Conservation (phyloP, 2,888 invertebrate species). For the Leptinotarsa tumamoca region DNA sequence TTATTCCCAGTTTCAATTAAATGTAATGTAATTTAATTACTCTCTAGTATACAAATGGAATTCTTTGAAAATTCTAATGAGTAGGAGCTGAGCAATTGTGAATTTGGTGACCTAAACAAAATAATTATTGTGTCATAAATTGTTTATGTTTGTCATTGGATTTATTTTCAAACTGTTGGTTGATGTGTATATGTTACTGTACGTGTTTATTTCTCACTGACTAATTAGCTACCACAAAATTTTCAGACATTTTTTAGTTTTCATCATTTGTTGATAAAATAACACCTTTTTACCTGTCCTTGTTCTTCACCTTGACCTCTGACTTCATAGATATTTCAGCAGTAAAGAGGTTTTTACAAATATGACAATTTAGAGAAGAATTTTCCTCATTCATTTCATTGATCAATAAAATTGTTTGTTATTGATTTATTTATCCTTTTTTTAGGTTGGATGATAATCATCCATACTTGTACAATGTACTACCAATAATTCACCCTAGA, state of each 20-base stretch:
- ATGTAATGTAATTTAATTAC: slow-evolving; percentile 29
- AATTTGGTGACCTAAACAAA: slow-evolving; percentile 28
- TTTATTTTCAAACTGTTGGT: slow-evolving; percentile 11
- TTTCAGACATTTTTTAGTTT: not conserved
- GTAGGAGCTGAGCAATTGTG: slow-evolving; percentile 5
- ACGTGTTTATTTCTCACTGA: slow-evolving; percentile 8
- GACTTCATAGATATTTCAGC: slow-evolving; percentile 1
- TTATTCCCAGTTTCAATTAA: slow-evolving; percentile 33
- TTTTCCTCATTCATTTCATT: not conserved
- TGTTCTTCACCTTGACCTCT: slow-evolving; percentile 27
- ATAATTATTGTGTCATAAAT: slow-evolving; percentile 21
- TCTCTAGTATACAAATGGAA: slow-evolving; percentile 19
- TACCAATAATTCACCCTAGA: too few relatives aligned
- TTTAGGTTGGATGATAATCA: too few relatives aligned
- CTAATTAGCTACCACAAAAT: not conserved
- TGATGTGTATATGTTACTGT: slow-evolving; percentile 18
- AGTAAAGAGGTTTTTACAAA: slow-evolving; percentile 6
- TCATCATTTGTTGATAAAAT: slow-evolving; percentile 13
- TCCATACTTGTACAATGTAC: too few relatives aligned
- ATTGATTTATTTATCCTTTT: too few relatives aligned
- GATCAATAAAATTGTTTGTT: not conserved
- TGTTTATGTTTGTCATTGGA: slow-evolving; percentile 19
- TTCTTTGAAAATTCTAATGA: slow-evolving; percentile 32
- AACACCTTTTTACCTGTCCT: slow-evolving; percentile 5
- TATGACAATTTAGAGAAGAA: not conserved